phyloP scores from a whole-genome alignment of 2,113 vertebrate species.

The Polypterus senegalus region DNA sequence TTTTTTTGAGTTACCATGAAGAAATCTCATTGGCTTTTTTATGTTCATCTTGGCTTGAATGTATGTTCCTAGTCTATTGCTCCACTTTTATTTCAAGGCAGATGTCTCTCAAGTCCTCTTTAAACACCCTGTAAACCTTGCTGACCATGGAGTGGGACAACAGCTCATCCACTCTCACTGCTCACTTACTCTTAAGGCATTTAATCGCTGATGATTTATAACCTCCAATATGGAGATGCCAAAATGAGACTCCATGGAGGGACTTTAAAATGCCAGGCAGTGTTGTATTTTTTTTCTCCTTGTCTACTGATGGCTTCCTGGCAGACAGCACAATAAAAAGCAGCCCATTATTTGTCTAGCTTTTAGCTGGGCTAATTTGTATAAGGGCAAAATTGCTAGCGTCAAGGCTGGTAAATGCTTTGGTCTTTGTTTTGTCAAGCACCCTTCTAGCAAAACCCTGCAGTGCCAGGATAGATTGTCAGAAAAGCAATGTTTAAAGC shows the following conservation, averaged over 20 bases:
- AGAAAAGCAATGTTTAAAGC: conserved; percentile 5
- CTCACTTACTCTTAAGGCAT: too few relatives aligned
- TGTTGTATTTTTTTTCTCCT: not conserved
- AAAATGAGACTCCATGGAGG: not conserved
- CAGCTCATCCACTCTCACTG: too few relatives aligned
- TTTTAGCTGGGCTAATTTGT: conserved; percentile 16
- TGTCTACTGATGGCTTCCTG: conserved; percentile 3
- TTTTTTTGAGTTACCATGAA: too few relatives aligned
- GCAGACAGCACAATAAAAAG: conserved; percentile 1
- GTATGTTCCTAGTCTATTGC: too few relatives aligned
- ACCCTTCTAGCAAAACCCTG: not conserved
- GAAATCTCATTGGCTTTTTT: too few relatives aligned
- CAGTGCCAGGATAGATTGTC: conserved; percentile 1
- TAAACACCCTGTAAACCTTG: too few relatives aligned
- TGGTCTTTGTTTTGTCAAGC: conserved; percentile 11
- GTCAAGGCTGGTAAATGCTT: conserved; percentile 1
- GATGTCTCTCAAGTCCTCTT: too few relatives aligned
- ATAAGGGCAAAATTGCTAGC: conserved; percentile 11
- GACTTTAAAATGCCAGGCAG: not conserved
- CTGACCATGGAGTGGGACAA: too few relatives aligned
- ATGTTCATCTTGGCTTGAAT: too few relatives aligned
- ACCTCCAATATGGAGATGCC: not conserved
- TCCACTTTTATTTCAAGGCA: too few relatives aligned
- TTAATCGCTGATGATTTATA: not conserved
- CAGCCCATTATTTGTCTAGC: conserved; percentile 14